Evolutionary conservation across 2,888 invertebrate species (phyloP).

Genomic region (Lithophane socia): DNA sequence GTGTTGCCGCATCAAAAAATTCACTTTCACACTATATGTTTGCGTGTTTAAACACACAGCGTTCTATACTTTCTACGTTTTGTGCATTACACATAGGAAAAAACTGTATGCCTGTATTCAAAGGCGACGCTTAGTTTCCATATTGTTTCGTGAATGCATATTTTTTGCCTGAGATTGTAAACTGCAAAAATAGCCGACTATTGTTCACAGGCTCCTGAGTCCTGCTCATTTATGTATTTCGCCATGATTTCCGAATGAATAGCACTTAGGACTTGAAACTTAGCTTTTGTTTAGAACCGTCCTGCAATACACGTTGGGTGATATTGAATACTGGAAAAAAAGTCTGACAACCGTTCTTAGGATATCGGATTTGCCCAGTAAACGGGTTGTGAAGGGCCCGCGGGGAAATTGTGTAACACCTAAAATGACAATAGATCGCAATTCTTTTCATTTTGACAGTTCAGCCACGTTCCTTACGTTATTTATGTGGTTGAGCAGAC

Average conservation of each 20-base stretch:
- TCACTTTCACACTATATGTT: conserved; percentile 63
- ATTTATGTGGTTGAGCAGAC: no score
- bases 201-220: neutral
- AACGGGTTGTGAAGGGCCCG: neutral
- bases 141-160: conserved; percentile 21
- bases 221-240: neutral
- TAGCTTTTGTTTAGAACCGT: neutral
- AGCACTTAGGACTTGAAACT: neutral
- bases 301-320: neutral
- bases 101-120: conserved; percentile 29
- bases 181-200: neutral
- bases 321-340: neutral
- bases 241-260: neutral
- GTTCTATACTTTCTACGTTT: conserved; percentile 62
- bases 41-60: conserved; percentile 54
- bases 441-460: no score
- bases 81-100: conserved; percentile 39
- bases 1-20: conserved; percentile 62
- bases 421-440: no score
- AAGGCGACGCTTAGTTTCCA: conserved; percentile 26
- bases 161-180: neutral
- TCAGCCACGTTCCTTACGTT: no score
- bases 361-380: neutral
- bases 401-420: no score
- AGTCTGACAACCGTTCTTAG: neutral